These are phyloP conservation scores for Coccyzus lansbergi DNA, from an alignment of 2,797 vertebrate genomes.

Conservation along the genomic window DNA sequence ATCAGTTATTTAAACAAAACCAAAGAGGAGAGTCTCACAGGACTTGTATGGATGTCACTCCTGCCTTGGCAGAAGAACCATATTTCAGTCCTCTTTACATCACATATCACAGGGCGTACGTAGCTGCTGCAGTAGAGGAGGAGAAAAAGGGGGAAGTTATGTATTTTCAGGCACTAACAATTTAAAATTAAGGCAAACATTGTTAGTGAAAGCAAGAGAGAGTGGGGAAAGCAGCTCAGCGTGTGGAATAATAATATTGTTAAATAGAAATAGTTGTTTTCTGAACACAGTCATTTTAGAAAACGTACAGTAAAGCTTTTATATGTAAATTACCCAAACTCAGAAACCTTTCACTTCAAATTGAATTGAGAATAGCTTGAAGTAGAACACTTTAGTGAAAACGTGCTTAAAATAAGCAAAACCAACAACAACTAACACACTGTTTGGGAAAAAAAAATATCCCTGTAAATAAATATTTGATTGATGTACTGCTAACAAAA, in stretches of 20 bases:
- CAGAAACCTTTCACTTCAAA: constrained; percentile 77
- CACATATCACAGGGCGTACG: constrained; percentile 42
- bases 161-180: constrained; percentile 64
- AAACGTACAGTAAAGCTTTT: constrained; percentile 79
- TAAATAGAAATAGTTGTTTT: constrained; percentile 78
- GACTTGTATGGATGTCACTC: not conserved
- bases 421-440: constrained; percentile 1
- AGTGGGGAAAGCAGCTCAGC: constrained; percentile 41
- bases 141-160: constrained; percentile 14
- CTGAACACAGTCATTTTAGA: constrained; percentile 75
- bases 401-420: constrained; percentile 77
- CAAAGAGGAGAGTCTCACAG: constrained; percentile 49
- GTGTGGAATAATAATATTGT: constrained; percentile 68
- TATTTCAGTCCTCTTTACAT: constrained; percentile 54
- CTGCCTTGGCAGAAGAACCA: constrained; percentile 23
- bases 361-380: constrained; percentile 78
- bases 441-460: constrained; percentile 12
- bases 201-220: constrained; percentile 52
- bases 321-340: constrained; percentile 81
- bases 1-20: constrained; percentile 56
- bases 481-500: constrained; percentile 18
- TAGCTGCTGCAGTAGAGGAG: not conserved
- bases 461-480: constrained; percentile 47
- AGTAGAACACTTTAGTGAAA: constrained; percentile 67
- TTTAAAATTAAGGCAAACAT: constrained; percentile 71